Evolutionary conservation across 1,140 invertebrate species (phyloP).

Genomic region (Plodia interpunctella): DNA sequence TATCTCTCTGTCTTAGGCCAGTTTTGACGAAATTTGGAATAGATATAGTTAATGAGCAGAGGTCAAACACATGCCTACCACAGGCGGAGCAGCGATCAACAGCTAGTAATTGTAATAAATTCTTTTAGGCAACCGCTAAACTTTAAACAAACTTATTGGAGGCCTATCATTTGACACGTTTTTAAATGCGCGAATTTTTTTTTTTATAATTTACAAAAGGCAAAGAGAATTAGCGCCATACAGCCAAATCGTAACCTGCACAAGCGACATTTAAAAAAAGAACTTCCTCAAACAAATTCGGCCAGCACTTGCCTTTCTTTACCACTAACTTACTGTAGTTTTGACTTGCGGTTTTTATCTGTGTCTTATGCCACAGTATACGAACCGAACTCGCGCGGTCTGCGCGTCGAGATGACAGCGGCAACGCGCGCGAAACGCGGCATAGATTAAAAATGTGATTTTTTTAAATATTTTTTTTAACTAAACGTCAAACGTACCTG

Average conservation of each 20-base stretch:
- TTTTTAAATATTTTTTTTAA: constrained; percentile 9
- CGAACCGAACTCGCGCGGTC: neutral
- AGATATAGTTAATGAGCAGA: too few relatives aligned
- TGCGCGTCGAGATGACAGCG: constrained; percentile 15
- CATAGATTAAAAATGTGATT: constrained; percentile 20
- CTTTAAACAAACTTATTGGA: too few relatives aligned
- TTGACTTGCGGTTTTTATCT: neutral
- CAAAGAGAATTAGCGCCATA: neutral
- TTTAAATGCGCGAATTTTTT: too few relatives aligned
- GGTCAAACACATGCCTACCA: too few relatives aligned
- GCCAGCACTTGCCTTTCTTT: neutral
- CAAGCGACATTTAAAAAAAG: neutral
- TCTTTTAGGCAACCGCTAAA: too few relatives aligned
- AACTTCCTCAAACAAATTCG: constrained; percentile 5
- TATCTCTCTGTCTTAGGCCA: too few relatives aligned
- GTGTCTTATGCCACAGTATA: neutral
- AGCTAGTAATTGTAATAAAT: too few relatives aligned
- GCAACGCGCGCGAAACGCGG: constrained; percentile 19
- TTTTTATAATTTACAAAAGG: neutral
- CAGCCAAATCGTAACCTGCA: neutral
- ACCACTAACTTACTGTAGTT: constrained; percentile 2
- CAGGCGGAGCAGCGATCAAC: too few relatives aligned
- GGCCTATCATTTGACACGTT: too few relatives aligned
- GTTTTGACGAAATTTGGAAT: too few relatives aligned
- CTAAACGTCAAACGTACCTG: constrained; percentile 39